phyloP scores from a whole-genome alignment of 2,888 invertebrate species.

The Liopterus haemorrhoidalis region DNA sequence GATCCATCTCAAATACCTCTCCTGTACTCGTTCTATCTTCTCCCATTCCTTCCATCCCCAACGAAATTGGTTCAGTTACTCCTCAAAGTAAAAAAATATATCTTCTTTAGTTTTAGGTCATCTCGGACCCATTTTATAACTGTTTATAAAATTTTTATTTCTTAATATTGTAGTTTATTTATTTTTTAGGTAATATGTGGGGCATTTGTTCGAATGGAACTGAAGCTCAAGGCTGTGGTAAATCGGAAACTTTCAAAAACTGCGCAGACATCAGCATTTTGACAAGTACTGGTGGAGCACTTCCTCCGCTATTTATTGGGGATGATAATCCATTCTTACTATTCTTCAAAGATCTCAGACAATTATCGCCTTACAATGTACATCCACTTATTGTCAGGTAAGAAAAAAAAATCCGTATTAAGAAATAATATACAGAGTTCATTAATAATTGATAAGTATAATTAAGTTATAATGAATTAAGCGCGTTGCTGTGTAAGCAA shows the following conservation, averaged over 20 bases:
- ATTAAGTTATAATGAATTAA: no score
- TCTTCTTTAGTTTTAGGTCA: no score
- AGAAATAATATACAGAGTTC: neutral
- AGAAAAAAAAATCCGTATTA: slow-evolving; percentile 32
- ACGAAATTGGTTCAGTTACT: no score
- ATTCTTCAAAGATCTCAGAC: slow-evolving; percentile 65
- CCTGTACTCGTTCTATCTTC: no score
- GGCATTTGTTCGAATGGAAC: slow-evolving; percentile 80
- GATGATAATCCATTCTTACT: slow-evolving; percentile 68
- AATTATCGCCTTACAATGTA: slow-evolving; percentile 58
- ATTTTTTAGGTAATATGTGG: slow-evolving; percentile 75
- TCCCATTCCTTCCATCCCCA: neutral
- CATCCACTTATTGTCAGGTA: slow-evolving; percentile 73
- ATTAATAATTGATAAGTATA: no score
- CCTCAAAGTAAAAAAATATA: no score
- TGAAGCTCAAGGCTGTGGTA: slow-evolving; percentile 83
- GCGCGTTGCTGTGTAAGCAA: no score
- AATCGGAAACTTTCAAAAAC: slow-evolving; percentile 84
- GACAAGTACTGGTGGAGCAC: slow-evolving; percentile 69
- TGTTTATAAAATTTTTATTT: neutral
- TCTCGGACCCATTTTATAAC: no score
- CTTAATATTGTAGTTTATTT: no score
- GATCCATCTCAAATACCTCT: no score
- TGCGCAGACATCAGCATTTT: slow-evolving; percentile 83
- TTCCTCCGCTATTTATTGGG: slow-evolving; percentile 64